A percentile compares a stretch with the other conserved stretches of the same genome.
phyloP scores from a whole-genome alignment of 2,113 vertebrate genomes.

The Gymnocephalus cernua region DNA sequence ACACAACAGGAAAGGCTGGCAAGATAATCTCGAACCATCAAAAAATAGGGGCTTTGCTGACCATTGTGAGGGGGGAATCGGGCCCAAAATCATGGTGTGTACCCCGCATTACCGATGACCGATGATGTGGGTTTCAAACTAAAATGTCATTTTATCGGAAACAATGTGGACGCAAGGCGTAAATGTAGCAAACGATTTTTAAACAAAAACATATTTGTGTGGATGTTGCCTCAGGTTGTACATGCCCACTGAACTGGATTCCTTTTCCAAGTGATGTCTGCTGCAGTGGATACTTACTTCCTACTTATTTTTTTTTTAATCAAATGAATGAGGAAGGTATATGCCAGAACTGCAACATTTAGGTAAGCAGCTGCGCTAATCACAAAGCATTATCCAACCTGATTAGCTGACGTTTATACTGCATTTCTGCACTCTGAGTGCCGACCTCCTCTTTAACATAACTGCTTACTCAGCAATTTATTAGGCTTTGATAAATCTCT shows the following conservation, averaged over 20 bases:
- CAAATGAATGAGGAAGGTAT: constrained; percentile 13
- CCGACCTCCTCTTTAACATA: constrained; percentile 13
- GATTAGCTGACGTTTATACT: constrained; percentile 40
- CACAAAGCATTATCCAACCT: constrained; percentile 30
- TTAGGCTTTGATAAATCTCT: constrained; percentile 20
- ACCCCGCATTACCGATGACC: no score
- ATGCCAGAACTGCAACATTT: constrained; percentile 19
- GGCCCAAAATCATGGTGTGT: no score
- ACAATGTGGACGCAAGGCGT: no score
- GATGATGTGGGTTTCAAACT: no score
- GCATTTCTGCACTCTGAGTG: constrained; percentile 4
- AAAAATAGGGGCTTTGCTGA: no score
- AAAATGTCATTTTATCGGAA: no score
- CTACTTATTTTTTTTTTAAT: neutral
- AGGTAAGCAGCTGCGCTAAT: constrained; percentile 29
- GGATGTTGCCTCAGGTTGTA: constrained; percentile 7
- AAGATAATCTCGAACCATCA: no score
- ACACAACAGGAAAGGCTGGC: no score
- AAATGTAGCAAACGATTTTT: no score
- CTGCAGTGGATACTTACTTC: neutral
- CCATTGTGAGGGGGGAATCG: no score
- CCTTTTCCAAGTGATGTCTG: constrained; percentile 30
- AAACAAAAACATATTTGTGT: no score
- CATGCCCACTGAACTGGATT: constrained; percentile 42
- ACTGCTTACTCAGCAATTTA: constrained; percentile 4